A percentile compares a stretch with the other conserved stretches of the same genome.
Evolutionary conservation across 1,140 invertebrate species (phyloP).

Genomic region (Neodiprion fabricii): DNA sequence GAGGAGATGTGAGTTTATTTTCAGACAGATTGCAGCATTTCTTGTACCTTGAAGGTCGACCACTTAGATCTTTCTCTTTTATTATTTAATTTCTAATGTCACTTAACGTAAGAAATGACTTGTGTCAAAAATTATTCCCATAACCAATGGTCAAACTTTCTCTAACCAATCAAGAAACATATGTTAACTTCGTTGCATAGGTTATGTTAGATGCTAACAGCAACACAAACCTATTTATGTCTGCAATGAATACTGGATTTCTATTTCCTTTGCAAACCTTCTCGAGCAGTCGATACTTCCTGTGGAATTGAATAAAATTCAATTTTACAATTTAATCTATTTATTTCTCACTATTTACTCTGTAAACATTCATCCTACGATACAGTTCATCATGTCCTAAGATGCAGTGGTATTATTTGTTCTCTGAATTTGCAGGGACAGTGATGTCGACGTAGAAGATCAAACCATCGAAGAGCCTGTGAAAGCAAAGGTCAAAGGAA

Average conservation of each 20-base stretch:
- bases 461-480: conserved; percentile 56
- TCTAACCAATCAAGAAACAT: background rate
- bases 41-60: conserved; percentile 12
- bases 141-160: conserved; percentile 22
- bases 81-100: conserved; percentile 47
- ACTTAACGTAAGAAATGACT: conserved; percentile 42
- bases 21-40: conserved; percentile 28
- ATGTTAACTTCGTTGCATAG: conserved; percentile 27
- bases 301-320: conserved; percentile 2
- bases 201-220: conserved; percentile 3
- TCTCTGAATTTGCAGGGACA: conserved; percentile 58
- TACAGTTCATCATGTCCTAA: conserved; percentile 12
- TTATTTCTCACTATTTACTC: background rate
- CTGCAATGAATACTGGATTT: background rate
- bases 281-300: conserved; percentile 7
- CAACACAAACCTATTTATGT: background rate
- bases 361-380: conserved; percentile 15
- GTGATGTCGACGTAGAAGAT: conserved; percentile 62
- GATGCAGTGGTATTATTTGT: too few relatives aligned
- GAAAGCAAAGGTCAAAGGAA: conserved; percentile 43
- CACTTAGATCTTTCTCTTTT: conserved; percentile 28
- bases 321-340: background rate
- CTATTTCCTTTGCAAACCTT: conserved; percentile 2
- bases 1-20: conserved; percentile 68
- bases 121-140: conserved; percentile 34